These are phyloP conservation scores for Eira barbara DNA, from an alignment of 2,113 vertebrate genomes.

Conservation along the genomic window DNA sequence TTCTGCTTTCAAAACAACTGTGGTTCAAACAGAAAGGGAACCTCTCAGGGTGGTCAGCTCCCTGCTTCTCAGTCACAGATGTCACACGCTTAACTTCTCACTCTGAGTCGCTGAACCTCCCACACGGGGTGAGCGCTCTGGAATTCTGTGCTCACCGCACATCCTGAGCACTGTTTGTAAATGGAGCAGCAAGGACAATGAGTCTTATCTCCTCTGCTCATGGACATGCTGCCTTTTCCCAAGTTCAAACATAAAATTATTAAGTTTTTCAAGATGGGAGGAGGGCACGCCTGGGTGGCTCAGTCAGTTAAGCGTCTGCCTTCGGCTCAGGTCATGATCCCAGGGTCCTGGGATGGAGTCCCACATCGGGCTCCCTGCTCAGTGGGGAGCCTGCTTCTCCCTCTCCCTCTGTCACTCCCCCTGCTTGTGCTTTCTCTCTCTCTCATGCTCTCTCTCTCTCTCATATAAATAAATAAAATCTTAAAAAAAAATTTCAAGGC, in stretches of 20 bases:
- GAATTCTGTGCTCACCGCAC: neutral
- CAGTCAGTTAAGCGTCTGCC: neutral
- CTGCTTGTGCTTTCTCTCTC: neutral
- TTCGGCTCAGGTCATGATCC: neutral
- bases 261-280: neutral
- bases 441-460: neutral
- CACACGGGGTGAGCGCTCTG: fast-evolving
- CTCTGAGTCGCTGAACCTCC: neutral
- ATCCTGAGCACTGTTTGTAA: fast-evolving
- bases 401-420: neutral
- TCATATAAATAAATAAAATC: neutral
- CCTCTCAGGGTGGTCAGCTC: neutral
- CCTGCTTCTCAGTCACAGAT: neutral
- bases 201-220: neutral
- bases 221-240: neutral
- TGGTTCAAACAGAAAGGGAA: neutral
- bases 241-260: neutral
- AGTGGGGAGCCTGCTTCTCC: neutral
- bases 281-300: neutral
- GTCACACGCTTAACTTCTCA: fast-evolving
- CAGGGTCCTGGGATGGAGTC: too few species aligned
- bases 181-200: neutral
- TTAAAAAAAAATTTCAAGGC: neutral
- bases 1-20: neutral
- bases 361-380: neutral